Conservation (phyloP, 2,797 vertebrate genomes). For the Sciaenops ocellatus region DNA sequence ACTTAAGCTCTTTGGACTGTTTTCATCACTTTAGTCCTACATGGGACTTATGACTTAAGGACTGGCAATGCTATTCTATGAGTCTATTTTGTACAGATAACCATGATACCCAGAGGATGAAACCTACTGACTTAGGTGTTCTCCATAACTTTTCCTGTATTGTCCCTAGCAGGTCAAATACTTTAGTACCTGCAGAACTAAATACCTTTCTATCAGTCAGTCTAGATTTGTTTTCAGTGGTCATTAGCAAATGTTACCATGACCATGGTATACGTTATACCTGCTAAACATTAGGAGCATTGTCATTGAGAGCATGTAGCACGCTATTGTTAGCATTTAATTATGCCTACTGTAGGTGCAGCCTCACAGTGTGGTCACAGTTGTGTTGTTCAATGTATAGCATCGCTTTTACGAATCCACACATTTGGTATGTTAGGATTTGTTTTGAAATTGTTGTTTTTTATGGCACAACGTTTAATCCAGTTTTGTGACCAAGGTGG, state of each 20-base stretch:
- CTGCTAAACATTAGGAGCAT: not conserved
- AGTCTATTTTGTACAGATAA: too few species aligned
- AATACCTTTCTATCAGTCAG: too few species aligned
- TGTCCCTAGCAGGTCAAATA: too few species aligned
- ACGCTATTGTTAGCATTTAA: not conserved
- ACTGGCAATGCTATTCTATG: too few species aligned
- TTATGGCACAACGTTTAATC: not conserved
- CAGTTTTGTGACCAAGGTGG: not conserved
- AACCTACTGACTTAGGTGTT: too few species aligned
- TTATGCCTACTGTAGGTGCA: not conserved
- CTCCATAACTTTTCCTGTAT: too few species aligned
- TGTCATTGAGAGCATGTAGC: not conserved
- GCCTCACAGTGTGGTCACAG: too few species aligned
- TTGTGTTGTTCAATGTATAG: not conserved
- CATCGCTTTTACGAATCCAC: conserved; percentile 1
- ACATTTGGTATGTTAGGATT: conserved; percentile 5
- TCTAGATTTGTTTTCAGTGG: not conserved
- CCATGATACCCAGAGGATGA: too few species aligned
- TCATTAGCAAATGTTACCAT: not conserved
- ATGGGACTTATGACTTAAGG: too few species aligned
- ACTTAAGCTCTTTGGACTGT: not conserved
- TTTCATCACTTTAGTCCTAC: too few species aligned
- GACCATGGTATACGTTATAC: not conserved
- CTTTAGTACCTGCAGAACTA: too few species aligned
- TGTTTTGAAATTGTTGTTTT: not conserved